Percentiles rank a stretch among this genome's conserved stretches.
These are phyloP conservation scores for Thaleichthys pacificus DNA, from an alignment of 2,797 vertebrate species.

Conservation along the genomic window DNA sequence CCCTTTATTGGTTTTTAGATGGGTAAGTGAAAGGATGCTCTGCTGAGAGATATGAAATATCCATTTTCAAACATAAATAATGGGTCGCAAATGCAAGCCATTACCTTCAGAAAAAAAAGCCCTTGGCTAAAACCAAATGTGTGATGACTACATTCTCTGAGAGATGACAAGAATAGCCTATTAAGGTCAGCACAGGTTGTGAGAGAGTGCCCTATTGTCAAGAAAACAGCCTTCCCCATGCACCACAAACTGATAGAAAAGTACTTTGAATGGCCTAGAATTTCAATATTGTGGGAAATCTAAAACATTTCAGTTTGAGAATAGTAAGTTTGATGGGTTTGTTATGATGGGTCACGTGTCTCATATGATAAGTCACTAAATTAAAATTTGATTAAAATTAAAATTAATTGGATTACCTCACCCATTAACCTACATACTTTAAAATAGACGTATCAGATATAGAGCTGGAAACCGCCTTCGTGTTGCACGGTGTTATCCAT, in stretches of 20 bases:
- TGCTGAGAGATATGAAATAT: slow-evolving; percentile 83
- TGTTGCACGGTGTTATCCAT: slow-evolving; percentile 69
- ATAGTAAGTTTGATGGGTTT: neutral
- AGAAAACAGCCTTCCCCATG: slow-evolving; percentile 37
- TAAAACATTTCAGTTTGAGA: neutral
- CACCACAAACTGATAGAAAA: slow-evolving; percentile 35
- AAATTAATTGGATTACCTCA: slow-evolving; percentile 77
- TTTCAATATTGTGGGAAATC: neutral
- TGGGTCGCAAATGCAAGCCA: slow-evolving; percentile 73
- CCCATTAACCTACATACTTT: slow-evolving; percentile 78
- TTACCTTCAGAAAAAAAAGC: slow-evolving; percentile 65
- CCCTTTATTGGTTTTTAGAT: slow-evolving; percentile 88
- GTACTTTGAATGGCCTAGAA: slow-evolving; percentile 9
- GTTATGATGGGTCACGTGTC: neutral
- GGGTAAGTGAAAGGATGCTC: slow-evolving; percentile 88
- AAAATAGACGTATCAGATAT: slow-evolving; percentile 74
- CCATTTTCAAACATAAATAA: slow-evolving; percentile 82
- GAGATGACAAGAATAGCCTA: slow-evolving; percentile 60
- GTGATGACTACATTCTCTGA: slow-evolving; percentile 49
- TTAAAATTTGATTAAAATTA: slow-evolving; percentile 71
- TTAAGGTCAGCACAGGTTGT: slow-evolving; percentile 73
- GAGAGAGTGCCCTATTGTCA: slow-evolving; percentile 60
- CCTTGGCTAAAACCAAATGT: slow-evolving; percentile 46
- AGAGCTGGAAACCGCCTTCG: slow-evolving; percentile 66
- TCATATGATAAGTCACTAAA: slow-evolving; percentile 14